Evolutionary conservation across 2,113 vertebrate genomes (phyloP).

Genomic region (Geothlypis trichas): DNA sequence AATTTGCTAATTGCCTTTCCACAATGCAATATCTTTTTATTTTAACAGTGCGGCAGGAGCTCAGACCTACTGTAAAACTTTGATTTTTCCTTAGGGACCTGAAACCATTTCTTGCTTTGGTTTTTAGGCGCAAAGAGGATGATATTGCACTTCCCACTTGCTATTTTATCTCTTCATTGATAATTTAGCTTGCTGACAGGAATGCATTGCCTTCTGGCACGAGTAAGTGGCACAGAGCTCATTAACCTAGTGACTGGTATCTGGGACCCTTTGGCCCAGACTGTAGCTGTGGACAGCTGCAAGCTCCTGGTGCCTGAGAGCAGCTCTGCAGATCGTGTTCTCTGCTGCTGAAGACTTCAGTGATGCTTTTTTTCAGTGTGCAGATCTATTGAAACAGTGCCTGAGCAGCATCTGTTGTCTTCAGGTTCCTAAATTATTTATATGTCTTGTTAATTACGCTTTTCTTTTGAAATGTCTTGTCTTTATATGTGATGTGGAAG

Average conservation of each 20-base stretch:
- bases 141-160: not conserved
- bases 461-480: not conserved
- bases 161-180: not conserved
- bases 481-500: not conserved
- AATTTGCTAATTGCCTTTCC: not conserved
- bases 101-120: not conserved
- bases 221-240: not conserved
- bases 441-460: not conserved
- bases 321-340: not conserved
- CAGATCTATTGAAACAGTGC: not conserved
- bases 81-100: not conserved
- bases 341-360: not conserved
- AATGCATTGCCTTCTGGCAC: not conserved
- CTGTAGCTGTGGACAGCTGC: not conserved
- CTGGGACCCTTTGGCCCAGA: not conserved
- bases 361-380: not conserved
- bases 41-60: not conserved
- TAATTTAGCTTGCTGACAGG: not conserved
- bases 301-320: not conserved
- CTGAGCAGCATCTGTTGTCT: not conserved
- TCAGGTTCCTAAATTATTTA: not conserved
- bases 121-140: not conserved
- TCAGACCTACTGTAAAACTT: not conserved
- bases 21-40: not conserved
- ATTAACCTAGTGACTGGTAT: not conserved